Conservation (phyloP, 1,140 invertebrate species). For the Drosophila murphyi region DNA sequence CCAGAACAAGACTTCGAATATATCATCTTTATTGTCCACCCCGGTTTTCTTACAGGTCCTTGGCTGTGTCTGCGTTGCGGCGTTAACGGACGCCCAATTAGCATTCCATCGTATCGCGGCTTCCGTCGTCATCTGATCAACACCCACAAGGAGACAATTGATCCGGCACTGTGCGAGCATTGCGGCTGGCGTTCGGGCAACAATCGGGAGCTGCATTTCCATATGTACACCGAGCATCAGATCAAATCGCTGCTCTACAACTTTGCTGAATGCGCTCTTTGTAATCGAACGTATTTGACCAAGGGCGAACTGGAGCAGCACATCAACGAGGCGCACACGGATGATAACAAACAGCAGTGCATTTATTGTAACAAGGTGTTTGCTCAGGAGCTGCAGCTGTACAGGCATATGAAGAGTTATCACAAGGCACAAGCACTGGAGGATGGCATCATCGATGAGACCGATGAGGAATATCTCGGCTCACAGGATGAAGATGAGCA, state of each 20-base stretch:
- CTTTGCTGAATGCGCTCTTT: slow-evolving; percentile 91
- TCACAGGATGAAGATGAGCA: slow-evolving; percentile 81
- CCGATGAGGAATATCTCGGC: slow-evolving; percentile 85
- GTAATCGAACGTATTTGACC: slow-evolving; percentile 90
- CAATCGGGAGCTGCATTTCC: slow-evolving; percentile 91
- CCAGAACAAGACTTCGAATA: too few relatives aligned
- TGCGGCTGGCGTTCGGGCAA: slow-evolving; percentile 92
- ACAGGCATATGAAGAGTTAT: slow-evolving; percentile 87
- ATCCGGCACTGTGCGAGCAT: slow-evolving; percentile 92
- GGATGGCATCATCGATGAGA: slow-evolving; percentile 88
- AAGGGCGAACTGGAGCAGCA: slow-evolving; percentile 86
- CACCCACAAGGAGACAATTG: slow-evolving; percentile 92
- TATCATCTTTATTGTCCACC: background rate
- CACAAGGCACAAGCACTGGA: slow-evolving; percentile 87
- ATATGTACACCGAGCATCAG: slow-evolving; percentile 92
- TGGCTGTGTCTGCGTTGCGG: slow-evolving; percentile 89
- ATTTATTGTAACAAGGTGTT: slow-evolving; percentile 89
- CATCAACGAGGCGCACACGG: slow-evolving; percentile 81
- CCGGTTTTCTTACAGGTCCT: slow-evolving; percentile 84
- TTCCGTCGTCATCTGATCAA: slow-evolving; percentile 93
- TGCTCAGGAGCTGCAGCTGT: slow-evolving; percentile 87
- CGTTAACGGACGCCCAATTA: slow-evolving; percentile 87
- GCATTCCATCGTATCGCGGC: slow-evolving; percentile 91
- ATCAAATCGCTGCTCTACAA: slow-evolving; percentile 88
- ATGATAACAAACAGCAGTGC: slow-evolving; percentile 87